Evolutionary conservation across 1,140 invertebrate species (phyloP).

Genomic region (Pomacea maculata): DNA sequence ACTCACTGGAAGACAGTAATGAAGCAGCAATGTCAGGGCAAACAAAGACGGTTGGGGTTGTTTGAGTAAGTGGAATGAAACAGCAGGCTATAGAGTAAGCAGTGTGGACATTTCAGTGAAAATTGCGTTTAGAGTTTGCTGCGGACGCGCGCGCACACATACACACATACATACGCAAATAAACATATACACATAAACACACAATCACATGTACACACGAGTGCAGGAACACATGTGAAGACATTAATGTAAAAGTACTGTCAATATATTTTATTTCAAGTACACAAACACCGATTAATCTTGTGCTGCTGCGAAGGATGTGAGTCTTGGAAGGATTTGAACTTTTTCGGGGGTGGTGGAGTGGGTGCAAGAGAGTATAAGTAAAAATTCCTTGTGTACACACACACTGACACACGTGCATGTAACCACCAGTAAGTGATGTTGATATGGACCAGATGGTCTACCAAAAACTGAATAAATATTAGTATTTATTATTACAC

Average conservation of each 20-base stretch:
- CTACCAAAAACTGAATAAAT: too few relatives aligned
- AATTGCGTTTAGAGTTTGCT: too few relatives aligned
- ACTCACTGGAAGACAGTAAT: too few relatives aligned
- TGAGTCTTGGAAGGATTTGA: neutral
- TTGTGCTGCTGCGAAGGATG: neutral
- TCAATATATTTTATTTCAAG: neutral
- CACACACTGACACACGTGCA: too few relatives aligned
- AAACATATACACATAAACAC: neutral
- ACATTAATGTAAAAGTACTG: neutral
- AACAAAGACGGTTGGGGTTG: too few relatives aligned
- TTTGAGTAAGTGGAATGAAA: too few relatives aligned
- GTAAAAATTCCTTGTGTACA: neutral
- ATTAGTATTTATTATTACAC: neutral
- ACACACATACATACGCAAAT: conserved; percentile 3
- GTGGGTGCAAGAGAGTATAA: neutral
- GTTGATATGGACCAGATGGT: too few relatives aligned
- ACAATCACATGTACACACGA: neutral
- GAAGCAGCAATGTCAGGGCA: too few relatives aligned
- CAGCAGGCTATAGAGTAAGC: too few relatives aligned
- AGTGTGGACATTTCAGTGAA: too few relatives aligned
- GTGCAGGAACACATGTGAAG: neutral
- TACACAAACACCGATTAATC: neutral
- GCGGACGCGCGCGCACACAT: neutral
- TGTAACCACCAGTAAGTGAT: too few relatives aligned
- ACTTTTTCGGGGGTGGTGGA: neutral